phyloP scores from a whole-genome alignment of 2,797 vertebrate species.

The Labeo calbasu region DNA sequence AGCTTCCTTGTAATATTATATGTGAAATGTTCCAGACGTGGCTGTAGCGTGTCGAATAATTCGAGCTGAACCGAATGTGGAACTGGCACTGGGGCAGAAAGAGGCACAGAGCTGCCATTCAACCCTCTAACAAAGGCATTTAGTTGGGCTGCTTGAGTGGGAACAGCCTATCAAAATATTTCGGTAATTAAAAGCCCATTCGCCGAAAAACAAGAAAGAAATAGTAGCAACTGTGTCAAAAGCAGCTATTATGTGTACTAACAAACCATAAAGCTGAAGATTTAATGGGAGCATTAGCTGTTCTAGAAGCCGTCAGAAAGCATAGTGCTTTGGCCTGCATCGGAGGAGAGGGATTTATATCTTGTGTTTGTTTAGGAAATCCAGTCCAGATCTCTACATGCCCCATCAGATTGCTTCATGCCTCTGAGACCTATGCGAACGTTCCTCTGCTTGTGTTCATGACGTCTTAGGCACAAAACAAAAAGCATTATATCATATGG shows the following conservation, averaged over 20 bases:
- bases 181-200: conserved; percentile 58
- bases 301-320: conserved; percentile 58
- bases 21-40: conserved; percentile 38
- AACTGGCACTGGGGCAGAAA: conserved; percentile 26
- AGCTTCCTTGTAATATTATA: conserved; percentile 8
- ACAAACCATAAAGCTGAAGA: conserved; percentile 62
- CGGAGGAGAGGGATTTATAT: conserved; percentile 62
- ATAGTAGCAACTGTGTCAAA: conserved; percentile 54
- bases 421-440: conserved; percentile 32
- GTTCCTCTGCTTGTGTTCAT: conserved; percentile 11
- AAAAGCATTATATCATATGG: conserved; percentile 15
- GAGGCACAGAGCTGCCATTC: conserved; percentile 35
- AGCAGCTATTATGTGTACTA: conserved; percentile 66
- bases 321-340: conserved; percentile 53
- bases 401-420: conserved; percentile 52
- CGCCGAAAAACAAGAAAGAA: conserved; percentile 60
- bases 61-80: conserved; percentile 25
- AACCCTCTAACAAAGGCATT: conserved; percentile 54
- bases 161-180: conserved; percentile 50
- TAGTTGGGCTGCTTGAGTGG: conserved; percentile 49
- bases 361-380: conserved; percentile 66
- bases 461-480: background rate
- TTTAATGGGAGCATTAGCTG: conserved; percentile 70
- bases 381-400: conserved; percentile 61
- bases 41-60: conserved; percentile 39